A percentile compares a stretch with the other conserved stretches of the same genome.
Evolutionary conservation across 1,140 invertebrate genomes (phyloP).

Genomic region (Microplitis demolitor): DNA sequence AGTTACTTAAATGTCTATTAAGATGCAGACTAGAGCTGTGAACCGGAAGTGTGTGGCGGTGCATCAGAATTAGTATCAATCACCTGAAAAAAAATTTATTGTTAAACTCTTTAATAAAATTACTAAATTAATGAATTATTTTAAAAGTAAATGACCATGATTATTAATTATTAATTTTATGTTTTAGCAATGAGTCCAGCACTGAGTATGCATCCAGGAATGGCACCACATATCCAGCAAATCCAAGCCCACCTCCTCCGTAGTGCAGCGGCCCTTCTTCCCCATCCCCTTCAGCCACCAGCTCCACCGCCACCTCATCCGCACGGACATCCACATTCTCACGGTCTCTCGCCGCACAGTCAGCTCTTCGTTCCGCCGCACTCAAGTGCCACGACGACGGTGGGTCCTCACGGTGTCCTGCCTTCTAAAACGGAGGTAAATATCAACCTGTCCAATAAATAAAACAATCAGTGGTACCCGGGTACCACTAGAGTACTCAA

Average conservation of each 20-base stretch:
- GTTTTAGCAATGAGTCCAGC: constrained; percentile 67
- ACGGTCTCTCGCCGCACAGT: constrained; percentile 46
- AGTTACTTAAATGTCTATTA: not conserved
- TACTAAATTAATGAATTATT: not conserved
- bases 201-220: constrained; percentile 69
- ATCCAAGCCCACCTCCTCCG: constrained; percentile 77
- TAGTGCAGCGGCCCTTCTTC: constrained; percentile 64
- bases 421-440: constrained; percentile 58
- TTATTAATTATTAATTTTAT: not conserved
- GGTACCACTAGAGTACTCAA: too few relatives aligned
- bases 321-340: constrained; percentile 55
- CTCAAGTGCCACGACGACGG: constrained; percentile 48
- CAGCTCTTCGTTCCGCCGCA: constrained; percentile 57
- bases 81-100: not conserved
- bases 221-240: constrained; percentile 75
- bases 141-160: not conserved
- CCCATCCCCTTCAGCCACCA: constrained; percentile 60
- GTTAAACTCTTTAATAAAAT: not conserved
- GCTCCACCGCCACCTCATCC: constrained; percentile 61
- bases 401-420: constrained; percentile 51
- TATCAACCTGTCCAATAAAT: not conserved
- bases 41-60: not conserved
- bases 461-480: not conserved
- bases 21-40: constrained; percentile 4
- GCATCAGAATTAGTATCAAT: not conserved